Evolutionary conservation across 1,140 invertebrate genomes (phyloP), one percentile per base, ranked within the genome.

Genomic region (Frieseomelitta varia): DNA sequence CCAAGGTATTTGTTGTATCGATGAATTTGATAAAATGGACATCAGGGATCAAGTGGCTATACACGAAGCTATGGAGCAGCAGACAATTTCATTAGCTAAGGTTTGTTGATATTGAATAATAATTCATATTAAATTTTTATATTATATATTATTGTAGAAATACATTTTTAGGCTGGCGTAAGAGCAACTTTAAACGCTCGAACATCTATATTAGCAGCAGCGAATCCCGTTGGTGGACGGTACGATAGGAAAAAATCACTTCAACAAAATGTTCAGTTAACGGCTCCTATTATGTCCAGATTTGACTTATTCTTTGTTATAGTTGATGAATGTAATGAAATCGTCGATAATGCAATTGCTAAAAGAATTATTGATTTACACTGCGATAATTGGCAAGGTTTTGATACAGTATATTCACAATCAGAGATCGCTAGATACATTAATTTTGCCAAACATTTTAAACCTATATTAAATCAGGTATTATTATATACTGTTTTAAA

Each of bases 11-110:
- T 99, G 99, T 94, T 99, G 99, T 93, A 99, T 99, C 90, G 99
- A 99, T 93, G 99, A 99, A 95, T 99, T 99, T 95, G 99, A 99
- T 92, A 99, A 99, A 96, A 99, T 99, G 99, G 99, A 99, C 94
- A 96, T 96, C 1, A 97, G 97, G 83, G 99, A 99, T 96, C 99
- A 99, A 94, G 99, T 99, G 12, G 99, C 99, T 51, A 99, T 99
- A 92, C 99, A 99, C 95, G 99, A 99, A 96, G 99, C 99, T 72
- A 99, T 99, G 99, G 99, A 99, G 96, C 99, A 99, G 93, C 99
- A 99, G 95, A 99, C 99, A 0, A 99, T 99, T 92, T 99, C 99
- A 2, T 97, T 99, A 77, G 99, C 99, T 0, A 99, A 99, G 95
- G 96, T 97, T 91, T 88, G 63, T 84, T 51, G 71, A 67, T 53